Base-by-base conservation (phyloP, 2,888 invertebrate species). In the Netelia inedita region DNA sequence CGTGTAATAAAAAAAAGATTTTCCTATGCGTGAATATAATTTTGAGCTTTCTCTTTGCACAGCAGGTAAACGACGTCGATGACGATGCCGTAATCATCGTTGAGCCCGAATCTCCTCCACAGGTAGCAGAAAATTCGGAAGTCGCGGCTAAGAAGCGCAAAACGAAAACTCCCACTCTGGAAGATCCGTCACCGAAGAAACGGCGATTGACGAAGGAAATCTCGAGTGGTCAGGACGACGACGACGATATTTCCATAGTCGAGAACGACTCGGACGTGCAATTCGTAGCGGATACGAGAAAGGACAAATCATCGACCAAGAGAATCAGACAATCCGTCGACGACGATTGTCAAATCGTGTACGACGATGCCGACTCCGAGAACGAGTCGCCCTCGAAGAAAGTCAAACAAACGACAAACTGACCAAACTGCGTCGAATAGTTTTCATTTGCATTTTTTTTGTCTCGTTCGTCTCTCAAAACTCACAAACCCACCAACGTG, bases 271-370 rank as follows among this genome's bases (percentile, higher is more conserved):
- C 65, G 35, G 85, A 87, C 14, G 72, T 85, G 21, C 61, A 63
- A 79, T 59, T 46, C 66, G 78, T 68, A 74, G 73, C 14, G 23
- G 10, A 35, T 63, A 71, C 35, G 59, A 55, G 69, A 63, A 72
- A 61, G 41, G 50, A 71, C 43, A 85, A 87, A 72, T 73, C 83
- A 59, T 55, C 79, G 21, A 46, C 68, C 2, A 88, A 88, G 53
- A 85, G 76, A 71, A 41, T 43, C n/a, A 69, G 79, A 5, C 87
- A 87, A 19, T 78, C 85, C 2, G 21, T 28, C 8, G 88, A 90
- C 41, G 91, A 91, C 43, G 93, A 92, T 75, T 93, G 92, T 71
- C 87, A 90, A 71, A 92, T 93, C 41, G 88, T 93, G 2, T 88
- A 79, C 50, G 91, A 91, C 57, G 92, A 91, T 10, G 91, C 90